Evolutionary conservation across 2,888 invertebrate species (phyloP).

Genomic region (Abscondita cerata): DNA sequence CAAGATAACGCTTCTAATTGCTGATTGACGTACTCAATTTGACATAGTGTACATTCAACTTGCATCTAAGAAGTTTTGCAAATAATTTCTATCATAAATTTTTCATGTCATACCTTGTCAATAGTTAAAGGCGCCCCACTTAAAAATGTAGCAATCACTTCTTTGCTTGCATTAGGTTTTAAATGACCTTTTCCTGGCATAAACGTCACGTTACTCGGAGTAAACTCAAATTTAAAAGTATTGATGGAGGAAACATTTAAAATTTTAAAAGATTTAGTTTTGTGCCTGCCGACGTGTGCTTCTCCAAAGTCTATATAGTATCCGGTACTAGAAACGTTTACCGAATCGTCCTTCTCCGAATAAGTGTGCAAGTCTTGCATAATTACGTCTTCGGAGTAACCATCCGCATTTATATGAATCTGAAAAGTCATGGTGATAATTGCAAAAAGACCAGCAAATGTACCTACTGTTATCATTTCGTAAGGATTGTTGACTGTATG

Average conservation of each 20-base stretch:
- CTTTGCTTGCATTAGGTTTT: slow-evolving; percentile 57
- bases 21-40: slow-evolving; percentile 47
- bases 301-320: slow-evolving; percentile 57
- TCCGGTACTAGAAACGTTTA: slow-evolving; percentile 16
- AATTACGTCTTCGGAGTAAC: slow-evolving; percentile 60
- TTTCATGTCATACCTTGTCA: slow-evolving; percentile 45
- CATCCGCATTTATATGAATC: slow-evolving; percentile 59
- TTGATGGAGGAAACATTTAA: slow-evolving; percentile 54
- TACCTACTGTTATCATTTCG: slow-evolving; percentile 47
- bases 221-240: slow-evolving; percentile 58
- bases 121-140: slow-evolving; percentile 55
- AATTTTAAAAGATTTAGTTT: slow-evolving; percentile 56
- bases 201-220: slow-evolving; percentile 54
- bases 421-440: slow-evolving; percentile 29
- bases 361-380: slow-evolving; percentile 51
- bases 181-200: slow-evolving; percentile 61
- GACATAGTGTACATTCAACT: slow-evolving; percentile 41
- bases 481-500: slow-evolving; percentile 64
- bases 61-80: slow-evolving; percentile 43
- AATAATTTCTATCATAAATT: neutral
- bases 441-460: neutral
- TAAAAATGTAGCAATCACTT: slow-evolving; percentile 62
- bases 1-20: slow-evolving; percentile 49
- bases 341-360: neutral
- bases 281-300: slow-evolving; percentile 52